Evolutionary conservation across 2,113 vertebrate species (phyloP).

Genomic region (Poecile atricapillus): DNA sequence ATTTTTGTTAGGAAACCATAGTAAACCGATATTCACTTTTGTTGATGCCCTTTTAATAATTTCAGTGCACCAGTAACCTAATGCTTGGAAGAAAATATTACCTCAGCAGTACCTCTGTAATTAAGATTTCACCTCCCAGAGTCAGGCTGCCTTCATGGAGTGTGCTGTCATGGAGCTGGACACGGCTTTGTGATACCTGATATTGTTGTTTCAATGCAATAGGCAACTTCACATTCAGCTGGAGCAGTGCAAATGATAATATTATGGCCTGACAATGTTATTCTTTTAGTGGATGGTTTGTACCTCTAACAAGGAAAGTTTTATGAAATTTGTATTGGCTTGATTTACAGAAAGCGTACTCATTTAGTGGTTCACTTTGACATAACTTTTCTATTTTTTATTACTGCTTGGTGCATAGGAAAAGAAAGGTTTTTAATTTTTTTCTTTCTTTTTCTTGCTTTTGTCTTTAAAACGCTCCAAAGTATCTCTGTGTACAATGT

Average conservation of each 20-base stretch:
- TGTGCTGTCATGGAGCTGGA: not conserved
- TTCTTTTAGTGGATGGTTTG: conserved; percentile 3
- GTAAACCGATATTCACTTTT: not conserved
- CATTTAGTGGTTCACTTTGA: not conserved
- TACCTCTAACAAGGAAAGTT: conserved; percentile 2
- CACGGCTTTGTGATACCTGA: not conserved
- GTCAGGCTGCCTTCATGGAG: not conserved
- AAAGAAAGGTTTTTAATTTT: not conserved
- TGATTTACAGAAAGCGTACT: not conserved
- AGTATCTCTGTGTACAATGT: not conserved
- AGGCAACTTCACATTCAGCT: not conserved
- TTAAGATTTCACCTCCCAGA: not conserved
- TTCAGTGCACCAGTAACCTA: not conserved
- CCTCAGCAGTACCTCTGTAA: not conserved
- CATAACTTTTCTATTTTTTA: not conserved
- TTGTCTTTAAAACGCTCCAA: conserved; percentile 12
- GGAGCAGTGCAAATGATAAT: conserved; percentile 1
- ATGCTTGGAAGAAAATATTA: not conserved
- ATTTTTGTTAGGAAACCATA: not conserved
- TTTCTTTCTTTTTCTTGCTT: conserved; percentile 41
- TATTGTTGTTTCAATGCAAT: not conserved
- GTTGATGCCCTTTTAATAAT: not conserved
- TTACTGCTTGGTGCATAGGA: not conserved
- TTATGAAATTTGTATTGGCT: conserved; percentile 41
- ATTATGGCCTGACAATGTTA: not conserved